These are phyloP conservation scores for Gambusia yucatana DNA, from an alignment of 2,797 vertebrate species.

Conservation along the genomic window DNA sequence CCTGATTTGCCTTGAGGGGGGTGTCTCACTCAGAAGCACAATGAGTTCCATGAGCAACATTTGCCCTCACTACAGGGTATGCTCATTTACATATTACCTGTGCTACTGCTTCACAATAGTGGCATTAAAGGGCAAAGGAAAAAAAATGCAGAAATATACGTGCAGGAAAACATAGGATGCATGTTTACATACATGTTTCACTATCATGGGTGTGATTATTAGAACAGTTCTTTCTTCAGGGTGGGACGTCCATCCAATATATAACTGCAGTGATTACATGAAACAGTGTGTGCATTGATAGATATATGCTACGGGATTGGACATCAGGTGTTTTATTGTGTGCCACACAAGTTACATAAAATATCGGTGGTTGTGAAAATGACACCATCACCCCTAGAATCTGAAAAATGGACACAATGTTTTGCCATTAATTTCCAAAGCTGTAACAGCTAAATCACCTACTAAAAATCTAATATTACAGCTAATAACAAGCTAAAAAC, in stretches of 20 bases:
- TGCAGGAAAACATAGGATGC: not conserved
- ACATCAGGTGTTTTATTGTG: too few relatives aligned
- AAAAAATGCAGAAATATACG: not conserved
- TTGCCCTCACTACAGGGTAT: slow-evolving; percentile 32
- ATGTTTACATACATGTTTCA: not conserved
- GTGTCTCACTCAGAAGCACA: slow-evolving; percentile 30
- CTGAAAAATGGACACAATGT: too few relatives aligned
- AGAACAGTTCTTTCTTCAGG: not conserved
- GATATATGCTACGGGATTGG: too few relatives aligned
- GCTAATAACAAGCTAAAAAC: too few relatives aligned
- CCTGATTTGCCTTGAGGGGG: not conserved
- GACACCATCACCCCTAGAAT: too few relatives aligned
- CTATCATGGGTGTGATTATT: not conserved
- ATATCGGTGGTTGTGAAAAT: too few relatives aligned
- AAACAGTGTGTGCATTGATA: too few relatives aligned
- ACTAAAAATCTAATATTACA: too few relatives aligned
- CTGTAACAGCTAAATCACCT: too few relatives aligned
- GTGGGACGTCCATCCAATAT: not conserved
- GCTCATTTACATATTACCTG: slow-evolving; percentile 5
- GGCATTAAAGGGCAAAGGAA: not conserved
- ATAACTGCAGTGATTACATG: not conserved
- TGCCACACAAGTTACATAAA: too few relatives aligned
- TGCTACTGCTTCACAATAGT: not conserved
- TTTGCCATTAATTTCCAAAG: too few relatives aligned
- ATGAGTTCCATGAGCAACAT: slow-evolving; percentile 31